Conservation (phyloP, 2,888 invertebrate species). For the Eilema sororculum region DNA sequence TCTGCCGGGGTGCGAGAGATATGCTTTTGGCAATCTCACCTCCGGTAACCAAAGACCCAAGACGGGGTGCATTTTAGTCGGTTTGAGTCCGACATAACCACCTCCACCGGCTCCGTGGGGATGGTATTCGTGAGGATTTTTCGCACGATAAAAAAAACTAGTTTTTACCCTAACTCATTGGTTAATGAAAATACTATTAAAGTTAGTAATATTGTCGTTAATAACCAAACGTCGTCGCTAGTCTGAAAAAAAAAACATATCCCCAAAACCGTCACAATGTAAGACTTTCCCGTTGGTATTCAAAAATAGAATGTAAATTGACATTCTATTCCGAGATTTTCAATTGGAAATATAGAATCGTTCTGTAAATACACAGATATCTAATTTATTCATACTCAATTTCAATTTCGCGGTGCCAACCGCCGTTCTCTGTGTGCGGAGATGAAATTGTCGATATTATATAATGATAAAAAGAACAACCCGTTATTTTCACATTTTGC, state of each 20-base stretch:
- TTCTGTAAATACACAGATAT: constrained; percentile 40
- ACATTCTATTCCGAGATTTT: constrained; percentile 24
- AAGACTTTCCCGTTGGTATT: background rate
- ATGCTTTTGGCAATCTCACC: too few species aligned
- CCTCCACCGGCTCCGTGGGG: too few species aligned
- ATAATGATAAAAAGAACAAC: constrained; percentile 22
- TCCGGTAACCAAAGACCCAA: too few species aligned
- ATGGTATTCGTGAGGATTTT: too few species aligned
- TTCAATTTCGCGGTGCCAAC: constrained; percentile 43
- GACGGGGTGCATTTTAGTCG: too few species aligned
- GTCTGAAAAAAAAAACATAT: background rate
- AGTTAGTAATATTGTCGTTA: too few species aligned
- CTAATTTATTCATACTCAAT: constrained; percentile 50
- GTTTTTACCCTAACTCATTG: too few species aligned
- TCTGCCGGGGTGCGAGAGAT: too few species aligned
- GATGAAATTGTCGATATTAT: constrained; percentile 33
- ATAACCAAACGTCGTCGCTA: background rate
- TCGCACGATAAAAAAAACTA: too few species aligned
- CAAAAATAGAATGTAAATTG: constrained; percentile 19
- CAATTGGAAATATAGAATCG: constrained; percentile 24
- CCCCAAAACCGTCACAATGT: background rate
- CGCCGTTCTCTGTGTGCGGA: constrained; percentile 34
- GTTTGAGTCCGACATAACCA: too few species aligned
- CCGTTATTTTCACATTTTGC: constrained; percentile 9
- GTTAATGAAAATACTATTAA: too few species aligned